Evolutionary conservation across 1,140 invertebrate species (phyloP).

Genomic region (Drosophila ananassae): DNA sequence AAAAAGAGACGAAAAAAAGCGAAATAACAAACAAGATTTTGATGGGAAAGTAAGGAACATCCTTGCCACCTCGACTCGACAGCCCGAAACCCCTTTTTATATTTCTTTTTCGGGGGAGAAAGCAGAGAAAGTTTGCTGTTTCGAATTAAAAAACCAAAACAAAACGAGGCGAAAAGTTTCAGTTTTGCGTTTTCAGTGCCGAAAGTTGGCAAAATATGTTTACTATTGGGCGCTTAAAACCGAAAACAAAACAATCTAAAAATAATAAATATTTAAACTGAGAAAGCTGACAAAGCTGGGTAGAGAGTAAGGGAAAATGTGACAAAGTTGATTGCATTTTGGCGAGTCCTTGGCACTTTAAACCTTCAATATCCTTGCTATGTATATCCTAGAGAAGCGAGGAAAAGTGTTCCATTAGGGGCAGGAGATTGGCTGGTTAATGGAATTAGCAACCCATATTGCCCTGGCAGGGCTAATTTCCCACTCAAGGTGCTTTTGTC

Average conservation of each 20-base stretch:
- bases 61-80: not conserved
- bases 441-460: constrained; percentile 23
- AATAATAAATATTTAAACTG: not conserved
- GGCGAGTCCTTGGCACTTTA: constrained; percentile 34
- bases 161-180: constrained; percentile 6
- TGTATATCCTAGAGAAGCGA: too few relatives aligned
- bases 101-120: not conserved
- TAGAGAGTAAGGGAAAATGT: constrained; percentile 24
- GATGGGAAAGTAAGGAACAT: constrained; percentile 46
- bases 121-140: constrained; percentile 53
- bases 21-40: constrained; percentile 45
- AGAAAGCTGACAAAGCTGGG: not conserved
- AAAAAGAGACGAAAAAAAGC: constrained; percentile 44
- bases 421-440: constrained; percentile 22
- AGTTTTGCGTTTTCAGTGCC: too few relatives aligned
- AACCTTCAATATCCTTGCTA: not conserved
- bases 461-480: constrained; percentile 27
- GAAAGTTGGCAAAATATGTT: constrained; percentile 62
- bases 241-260: not conserved
- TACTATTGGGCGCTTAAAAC: constrained; percentile 34
- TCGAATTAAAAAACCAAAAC: constrained; percentile 67
- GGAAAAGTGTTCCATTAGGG: constrained; percentile 3
- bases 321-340: constrained; percentile 75
- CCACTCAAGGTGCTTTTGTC: constrained; percentile 13
- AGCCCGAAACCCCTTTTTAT: too few relatives aligned